Base-by-base conservation (phyloP, 2,113 vertebrate genomes). In the Camelus dromedarius region DNA sequence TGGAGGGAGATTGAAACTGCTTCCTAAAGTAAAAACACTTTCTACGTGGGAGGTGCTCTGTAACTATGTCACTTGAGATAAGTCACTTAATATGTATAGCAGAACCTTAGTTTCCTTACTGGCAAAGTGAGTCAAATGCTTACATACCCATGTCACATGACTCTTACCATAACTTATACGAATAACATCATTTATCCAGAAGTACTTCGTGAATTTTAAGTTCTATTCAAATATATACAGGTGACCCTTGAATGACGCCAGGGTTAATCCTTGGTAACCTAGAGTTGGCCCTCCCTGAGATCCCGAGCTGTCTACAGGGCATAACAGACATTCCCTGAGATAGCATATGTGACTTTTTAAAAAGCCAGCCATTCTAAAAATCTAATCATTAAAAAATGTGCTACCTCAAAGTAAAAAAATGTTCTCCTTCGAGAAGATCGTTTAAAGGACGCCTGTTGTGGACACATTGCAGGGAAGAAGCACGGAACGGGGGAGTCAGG, bases 331-430 rank as follows among this genome's bases (percentile, higher is more conserved):
- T 50, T 54, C 84, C 26, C 70, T 80, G 66, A 35, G 80, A 69
- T 82, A 82, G 30, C 30, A 56, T 80, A 70, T 73, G 56, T 91
- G 79, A 69, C 62, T 93, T 95, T 83, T 79, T 52, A 28, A 72
- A 92, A 95, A 89, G 9, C 14, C 9, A 89, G 26, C 12, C 46
- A 75, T 58, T 94, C 79, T 46, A 69, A 91, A 93, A 79, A 94
- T 42, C 24, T 58, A 54, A 75, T 83, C 26, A 77, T 87, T 94
- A 69, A 92, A 93, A 81, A 72, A 66, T 64, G 46, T 62, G 6
- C 30, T 73, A 46, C 48, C 4, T 86, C 82, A 93, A 86, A 80
- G 20, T 72, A 52, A 60, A 42, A 96, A 50, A 52, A 80, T 26
- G 20, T 70, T 42, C n/a, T 76, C 10, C 48, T 60, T 69, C 73